Conservation (phyloP, 2,113 vertebrate genomes). For the Thermophis baileyi region DNA sequence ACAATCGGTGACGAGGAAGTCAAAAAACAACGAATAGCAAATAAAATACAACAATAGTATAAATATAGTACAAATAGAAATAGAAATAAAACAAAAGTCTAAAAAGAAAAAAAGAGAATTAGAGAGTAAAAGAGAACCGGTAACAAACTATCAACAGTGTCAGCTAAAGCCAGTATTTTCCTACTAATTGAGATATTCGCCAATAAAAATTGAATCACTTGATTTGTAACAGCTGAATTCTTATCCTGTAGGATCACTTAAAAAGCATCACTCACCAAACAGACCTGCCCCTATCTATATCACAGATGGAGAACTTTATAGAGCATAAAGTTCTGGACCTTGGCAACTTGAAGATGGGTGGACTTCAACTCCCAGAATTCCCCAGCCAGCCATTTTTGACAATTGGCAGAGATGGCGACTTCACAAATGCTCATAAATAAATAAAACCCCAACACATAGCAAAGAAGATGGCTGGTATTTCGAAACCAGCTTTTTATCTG, state of each 20-base stretch:
- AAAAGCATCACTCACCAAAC: background rate
- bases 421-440: background rate
- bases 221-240: background rate
- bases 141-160: background rate
- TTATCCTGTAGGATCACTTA: background rate
- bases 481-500: background rate
- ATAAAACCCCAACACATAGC: background rate
- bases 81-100: background rate
- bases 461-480: background rate
- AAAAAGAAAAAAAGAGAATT: background rate
- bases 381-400: background rate
- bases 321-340: background rate
- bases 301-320: background rate
- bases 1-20: background rate
- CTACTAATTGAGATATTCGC: background rate
- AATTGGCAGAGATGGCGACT: background rate
- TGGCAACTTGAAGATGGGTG: background rate
- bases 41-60: background rate
- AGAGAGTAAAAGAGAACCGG: background rate
- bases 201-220: background rate
- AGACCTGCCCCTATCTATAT: background rate
- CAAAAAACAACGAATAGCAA: background rate
- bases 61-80: background rate
- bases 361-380: background rate
- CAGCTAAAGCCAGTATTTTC: background rate